These are phyloP conservation scores for Camptogramma bilineatum DNA, from an alignment of 2,888 invertebrate genomes.

Conservation along the genomic window DNA sequence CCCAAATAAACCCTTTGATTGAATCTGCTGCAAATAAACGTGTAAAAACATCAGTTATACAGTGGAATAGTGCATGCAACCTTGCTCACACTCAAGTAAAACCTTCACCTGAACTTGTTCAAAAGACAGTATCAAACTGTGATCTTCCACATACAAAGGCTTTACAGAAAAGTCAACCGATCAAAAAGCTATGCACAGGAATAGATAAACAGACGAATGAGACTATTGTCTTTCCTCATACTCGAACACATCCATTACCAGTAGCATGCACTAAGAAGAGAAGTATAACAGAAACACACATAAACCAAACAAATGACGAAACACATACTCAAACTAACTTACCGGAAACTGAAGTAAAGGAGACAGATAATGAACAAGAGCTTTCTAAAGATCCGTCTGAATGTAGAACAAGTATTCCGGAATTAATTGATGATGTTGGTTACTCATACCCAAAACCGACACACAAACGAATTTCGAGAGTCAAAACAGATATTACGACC, in stretches of 20 bases:
- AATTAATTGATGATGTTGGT: slow-evolving; percentile 2
- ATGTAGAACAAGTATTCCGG: background rate
- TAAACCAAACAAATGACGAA: background rate
- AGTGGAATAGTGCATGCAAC: background rate
- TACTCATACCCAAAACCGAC: slow-evolving; percentile 16
- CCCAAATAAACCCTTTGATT: background rate
- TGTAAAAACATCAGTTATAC: background rate
- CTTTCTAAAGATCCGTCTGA: background rate
- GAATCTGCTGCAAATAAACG: background rate
- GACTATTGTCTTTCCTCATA: background rate
- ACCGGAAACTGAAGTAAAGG: background rate
- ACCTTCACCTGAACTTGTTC: background rate
- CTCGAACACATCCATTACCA: background rate
- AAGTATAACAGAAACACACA: background rate
- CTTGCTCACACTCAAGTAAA: background rate
- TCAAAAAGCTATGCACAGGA: background rate
- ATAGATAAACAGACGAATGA: background rate
- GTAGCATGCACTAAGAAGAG: background rate
- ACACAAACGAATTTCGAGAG: slow-evolving; percentile 22
- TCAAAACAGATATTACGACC: slow-evolving; percentile 12
- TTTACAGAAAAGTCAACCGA: background rate
- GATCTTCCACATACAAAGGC: background rate
- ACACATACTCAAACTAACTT: background rate
- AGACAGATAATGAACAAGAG: background rate
- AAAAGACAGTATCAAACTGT: background rate